A percentile compares a stretch with the other conserved stretches of the same genome.
phyloP scores from a whole-genome alignment of 2,888 invertebrate genomes.

The Leptinotarsa juncta region DNA sequence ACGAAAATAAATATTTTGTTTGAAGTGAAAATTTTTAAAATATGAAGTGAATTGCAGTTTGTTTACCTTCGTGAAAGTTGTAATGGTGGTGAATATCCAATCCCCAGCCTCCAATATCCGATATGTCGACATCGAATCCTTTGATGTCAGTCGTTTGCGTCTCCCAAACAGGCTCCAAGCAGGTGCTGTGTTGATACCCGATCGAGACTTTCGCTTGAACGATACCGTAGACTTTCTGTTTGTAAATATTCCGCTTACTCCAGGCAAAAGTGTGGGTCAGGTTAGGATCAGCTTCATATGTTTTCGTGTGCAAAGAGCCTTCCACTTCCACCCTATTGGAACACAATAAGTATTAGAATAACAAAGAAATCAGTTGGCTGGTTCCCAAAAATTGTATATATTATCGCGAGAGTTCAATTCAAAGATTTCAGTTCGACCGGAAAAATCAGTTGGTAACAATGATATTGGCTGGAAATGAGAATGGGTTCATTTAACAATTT shows the following conservation, averaged over 20 bases:
- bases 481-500: no score
- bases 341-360: no score
- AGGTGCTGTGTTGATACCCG: constrained; percentile 94
- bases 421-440: no score
- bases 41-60: no score
- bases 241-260: constrained; percentile 98
- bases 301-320: constrained; percentile 90
- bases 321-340: constrained; percentile 73
- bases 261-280: constrained; percentile 96
- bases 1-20: background rate
- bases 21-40: background rate
- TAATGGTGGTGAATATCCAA: constrained; percentile 98
- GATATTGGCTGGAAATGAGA: no score
- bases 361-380: no score
- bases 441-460: no score
- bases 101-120: constrained; percentile 98
- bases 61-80: constrained; percentile 90
- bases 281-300: constrained; percentile 96
- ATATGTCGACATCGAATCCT: constrained; percentile 94
- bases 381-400: no score
- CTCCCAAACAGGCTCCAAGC: constrained; percentile 92
- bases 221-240: constrained; percentile 92
- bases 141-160: constrained; percentile 93
- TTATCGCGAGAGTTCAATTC: no score
- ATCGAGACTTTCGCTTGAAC: constrained; percentile 86